A percentile compares a stretch with the other conserved stretches of the same genome.
Evolutionary conservation across 92 coral and sea anemone genomes (phyloP).

Genomic region (Parazoanthus darwini): DNA sequence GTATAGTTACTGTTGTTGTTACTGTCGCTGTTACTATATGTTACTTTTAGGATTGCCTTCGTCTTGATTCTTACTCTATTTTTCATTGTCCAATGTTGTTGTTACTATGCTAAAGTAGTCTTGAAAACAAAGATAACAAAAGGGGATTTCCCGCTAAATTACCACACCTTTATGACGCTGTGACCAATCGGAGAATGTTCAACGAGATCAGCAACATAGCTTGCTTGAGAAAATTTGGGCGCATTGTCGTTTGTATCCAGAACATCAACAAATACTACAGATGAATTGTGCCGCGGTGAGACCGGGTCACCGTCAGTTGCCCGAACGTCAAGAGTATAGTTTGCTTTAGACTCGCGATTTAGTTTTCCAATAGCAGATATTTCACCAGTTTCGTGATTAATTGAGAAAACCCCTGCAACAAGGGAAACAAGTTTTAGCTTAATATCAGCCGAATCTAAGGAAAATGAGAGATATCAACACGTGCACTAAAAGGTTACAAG

Average conservation of each 20-base stretch:
- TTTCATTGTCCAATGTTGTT: too few relatives aligned
- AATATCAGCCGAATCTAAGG: not conserved
- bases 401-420: slow-evolving; percentile 55
- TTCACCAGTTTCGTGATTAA: slow-evolving; percentile 60
- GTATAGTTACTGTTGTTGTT: too few relatives aligned
- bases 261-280: slow-evolving; percentile 81
- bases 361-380: slow-evolving; percentile 69
- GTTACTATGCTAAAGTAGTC: too few relatives aligned
- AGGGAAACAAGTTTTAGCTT: not conserved
- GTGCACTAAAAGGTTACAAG: not conserved
- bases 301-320: slow-evolving; percentile 83
- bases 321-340: slow-evolving; percentile 72
- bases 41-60: too few relatives aligned
- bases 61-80: too few relatives aligned
- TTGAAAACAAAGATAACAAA: too few relatives aligned
- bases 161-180: slow-evolving; percentile 66
- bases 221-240: slow-evolving; percentile 70
- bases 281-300: slow-evolving; percentile 68
- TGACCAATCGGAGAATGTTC: slow-evolving; percentile 71
- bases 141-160: not conserved
- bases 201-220: slow-evolving; percentile 61
- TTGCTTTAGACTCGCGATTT: slow-evolving; percentile 77
- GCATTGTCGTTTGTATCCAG: slow-evolving; percentile 87
- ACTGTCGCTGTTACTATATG: too few relatives aligned
- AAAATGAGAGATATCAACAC: not conserved